A percentile compares a stretch with the other conserved stretches of the same genome.
phyloP scores from a whole-genome alignment of 1,140 invertebrate genomes.

The Drosophila auraria region DNA sequence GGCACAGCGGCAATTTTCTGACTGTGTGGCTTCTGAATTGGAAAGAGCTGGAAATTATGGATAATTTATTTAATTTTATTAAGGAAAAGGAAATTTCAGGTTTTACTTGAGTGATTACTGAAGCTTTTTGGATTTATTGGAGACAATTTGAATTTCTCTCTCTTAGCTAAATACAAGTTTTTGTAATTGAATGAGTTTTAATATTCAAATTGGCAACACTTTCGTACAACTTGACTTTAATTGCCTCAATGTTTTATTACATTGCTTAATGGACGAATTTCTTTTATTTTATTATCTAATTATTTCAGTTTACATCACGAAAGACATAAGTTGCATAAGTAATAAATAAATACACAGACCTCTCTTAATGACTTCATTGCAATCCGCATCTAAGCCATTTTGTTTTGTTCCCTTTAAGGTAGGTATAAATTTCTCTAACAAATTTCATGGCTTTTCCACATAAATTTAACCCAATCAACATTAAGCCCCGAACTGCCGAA shows the following conservation, averaged over 20 bases:
- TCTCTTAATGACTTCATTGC: not conserved
- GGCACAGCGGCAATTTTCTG: slow-evolving; percentile 4
- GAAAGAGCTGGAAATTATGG: not conserved
- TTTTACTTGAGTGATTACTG: not conserved
- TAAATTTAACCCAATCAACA: not conserved
- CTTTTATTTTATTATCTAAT: not conserved
- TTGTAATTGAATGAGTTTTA: not conserved
- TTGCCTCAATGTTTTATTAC: not conserved
- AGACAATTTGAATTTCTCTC: not conserved
- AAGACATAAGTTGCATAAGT: not conserved
- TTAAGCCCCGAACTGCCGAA: not conserved
- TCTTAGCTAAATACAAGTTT: too few relatives aligned
- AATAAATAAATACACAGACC: not conserved
- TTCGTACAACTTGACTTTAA: not conserved
- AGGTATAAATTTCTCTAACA: not conserved
- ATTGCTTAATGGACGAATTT: not conserved
- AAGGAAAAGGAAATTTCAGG: not conserved
- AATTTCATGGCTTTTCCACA: not conserved
- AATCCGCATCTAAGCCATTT: not conserved
- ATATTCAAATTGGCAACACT: not conserved
- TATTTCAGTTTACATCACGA: not conserved
- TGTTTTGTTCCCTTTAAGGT: not conserved
- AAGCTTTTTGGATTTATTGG: too few relatives aligned
- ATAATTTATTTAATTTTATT: slow-evolving; percentile 11
- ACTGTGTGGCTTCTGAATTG: not conserved